Percentiles rank a stretch among this genome's conserved stretches.
phyloP scores from a whole-genome alignment of 1,140 invertebrate species.

The Phthorimaea operculella region DNA sequence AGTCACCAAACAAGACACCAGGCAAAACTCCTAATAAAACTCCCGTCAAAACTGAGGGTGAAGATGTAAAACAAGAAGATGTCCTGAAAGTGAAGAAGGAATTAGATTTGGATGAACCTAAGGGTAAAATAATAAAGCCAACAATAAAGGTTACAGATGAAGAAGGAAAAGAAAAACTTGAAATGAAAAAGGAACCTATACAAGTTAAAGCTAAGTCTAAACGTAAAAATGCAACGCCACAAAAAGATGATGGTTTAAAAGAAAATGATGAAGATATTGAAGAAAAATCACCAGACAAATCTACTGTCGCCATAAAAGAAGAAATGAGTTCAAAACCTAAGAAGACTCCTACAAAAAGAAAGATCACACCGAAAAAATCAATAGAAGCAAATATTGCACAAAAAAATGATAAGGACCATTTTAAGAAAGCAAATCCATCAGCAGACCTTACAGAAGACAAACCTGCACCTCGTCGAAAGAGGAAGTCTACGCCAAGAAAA shows the following conservation, averaged over 20 bases:
- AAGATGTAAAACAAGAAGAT: conserved; percentile 2
- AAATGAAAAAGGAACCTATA: conserved; percentile 7
- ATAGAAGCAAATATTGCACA: neutral
- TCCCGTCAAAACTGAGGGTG: conserved; percentile 25
- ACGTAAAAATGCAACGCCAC: neutral
- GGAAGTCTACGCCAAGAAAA: neutral
- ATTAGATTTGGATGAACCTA: conserved; percentile 5
- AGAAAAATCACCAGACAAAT: too few relatives aligned
- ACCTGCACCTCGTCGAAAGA: neutral
- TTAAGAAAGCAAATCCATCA: conserved; percentile 8
- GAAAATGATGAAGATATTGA: too few relatives aligned
- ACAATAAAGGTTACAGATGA: neutral
- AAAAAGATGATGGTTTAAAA: neutral
- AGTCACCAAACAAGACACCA: conserved; percentile 39
- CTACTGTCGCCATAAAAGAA: too few relatives aligned
- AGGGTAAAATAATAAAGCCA: conserved; percentile 2
- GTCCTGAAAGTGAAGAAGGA: conserved; percentile 1
- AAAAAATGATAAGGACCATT: conserved; percentile 6
- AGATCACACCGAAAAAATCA: too few relatives aligned
- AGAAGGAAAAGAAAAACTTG: neutral
- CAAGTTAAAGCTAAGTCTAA: neutral
- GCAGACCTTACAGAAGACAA: conserved; percentile 11
- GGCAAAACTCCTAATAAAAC: conserved; percentile 33
- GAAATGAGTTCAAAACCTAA: too few relatives aligned
- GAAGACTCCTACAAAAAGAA: too few relatives aligned